Base-by-base conservation (phyloP, 2,888 invertebrate species). In the Dascillus cervinus region DNA sequence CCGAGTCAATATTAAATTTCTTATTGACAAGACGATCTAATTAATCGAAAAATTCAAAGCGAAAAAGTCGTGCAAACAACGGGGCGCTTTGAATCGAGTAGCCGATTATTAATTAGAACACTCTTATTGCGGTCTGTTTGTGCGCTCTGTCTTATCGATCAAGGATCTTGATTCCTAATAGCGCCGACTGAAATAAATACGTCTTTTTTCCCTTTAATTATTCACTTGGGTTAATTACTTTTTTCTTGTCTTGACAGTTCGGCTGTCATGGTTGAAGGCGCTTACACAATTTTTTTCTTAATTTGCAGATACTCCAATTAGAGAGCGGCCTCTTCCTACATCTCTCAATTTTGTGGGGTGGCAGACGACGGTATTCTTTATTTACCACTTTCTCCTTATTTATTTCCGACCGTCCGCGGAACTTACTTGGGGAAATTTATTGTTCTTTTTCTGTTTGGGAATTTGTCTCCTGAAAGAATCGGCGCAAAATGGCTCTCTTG, bases 251-350 rank as follows among this genome's bases (percentile, higher is more conserved):
- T 30, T 49, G 49, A 47, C 47, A 49, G 45, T 44, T 43, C 37
- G 43, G 41, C 36, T 39, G 45, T 43, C 45, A 40, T 43, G 42
- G 40, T 38, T 39, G 37, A 37, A 28, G 30, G 34, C 33, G 21
- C 31, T 33, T 27, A 13, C n/a, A n/a, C n/a, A n/a, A n/a, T 36
- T 40, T 40, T 40, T 40, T 40, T 40, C 40, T 46, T 48, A 48
- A 50, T 48, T 50, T 50, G 41, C 40, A 39, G 47, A 50, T 50
- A 47, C 46, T 48, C 45, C 50, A 50, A 50, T 49, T 49, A 49
- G 37, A 41, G 27, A 31, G 38, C 28, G 34, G 34, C 38, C 8
- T 17, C 17, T n/a, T n/a, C n/a, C n/a, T n/a, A n/a, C n/a, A n/a
- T n/a, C n/a, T n/a, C n/a, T n/a, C n/a, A n/a, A n/a, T n/a, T n/a